A percentile compares a stretch with the other conserved stretches of the same genome.
These are phyloP conservation scores for Harpalus rufipes DNA, from an alignment of 2,888 invertebrate species.

Conservation along the genomic window DNA sequence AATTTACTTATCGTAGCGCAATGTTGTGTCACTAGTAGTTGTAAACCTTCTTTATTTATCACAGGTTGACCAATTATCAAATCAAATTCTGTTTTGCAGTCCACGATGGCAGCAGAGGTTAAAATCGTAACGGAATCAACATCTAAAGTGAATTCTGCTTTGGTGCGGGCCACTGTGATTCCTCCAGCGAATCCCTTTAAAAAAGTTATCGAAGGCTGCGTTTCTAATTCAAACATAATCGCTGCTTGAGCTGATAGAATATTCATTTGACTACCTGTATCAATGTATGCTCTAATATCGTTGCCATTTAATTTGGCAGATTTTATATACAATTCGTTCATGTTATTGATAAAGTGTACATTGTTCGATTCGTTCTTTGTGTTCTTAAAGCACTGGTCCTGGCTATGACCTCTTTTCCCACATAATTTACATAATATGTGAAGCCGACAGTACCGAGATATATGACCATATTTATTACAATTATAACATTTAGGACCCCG, in stretches of 20 bases:
- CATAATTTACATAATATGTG: neutral
- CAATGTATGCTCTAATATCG: conserved; percentile 8
- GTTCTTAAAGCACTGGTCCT: conserved; percentile 4
- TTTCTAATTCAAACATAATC: neutral
- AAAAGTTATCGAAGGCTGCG: neutral
- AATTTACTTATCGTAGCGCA: neutral
- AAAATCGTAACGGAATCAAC: neutral
- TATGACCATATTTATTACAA: conserved; percentile 22
- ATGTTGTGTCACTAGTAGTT: conserved; percentile 8
- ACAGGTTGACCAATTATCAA: conserved; percentile 10
- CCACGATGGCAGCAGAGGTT: neutral
- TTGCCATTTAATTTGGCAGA: conserved; percentile 10
- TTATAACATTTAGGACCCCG: conserved; percentile 6
- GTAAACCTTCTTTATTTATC: neutral
- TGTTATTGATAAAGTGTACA: conserved; percentile 3
- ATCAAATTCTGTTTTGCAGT: neutral
- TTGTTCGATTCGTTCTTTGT: neutral
- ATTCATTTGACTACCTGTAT: conserved; percentile 24
- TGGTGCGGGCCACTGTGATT: neutral
- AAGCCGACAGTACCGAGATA: conserved; percentile 18
- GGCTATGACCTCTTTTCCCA: neutral
- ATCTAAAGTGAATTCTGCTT: conserved; percentile 1
- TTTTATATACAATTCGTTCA: conserved; percentile 28
- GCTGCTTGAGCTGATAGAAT: conserved; percentile 8
- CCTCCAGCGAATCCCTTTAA: conserved; percentile 10